Base-by-base conservation (phyloP, 2,888 invertebrate genomes). In the Phytoseiulus persimilis region DNA sequence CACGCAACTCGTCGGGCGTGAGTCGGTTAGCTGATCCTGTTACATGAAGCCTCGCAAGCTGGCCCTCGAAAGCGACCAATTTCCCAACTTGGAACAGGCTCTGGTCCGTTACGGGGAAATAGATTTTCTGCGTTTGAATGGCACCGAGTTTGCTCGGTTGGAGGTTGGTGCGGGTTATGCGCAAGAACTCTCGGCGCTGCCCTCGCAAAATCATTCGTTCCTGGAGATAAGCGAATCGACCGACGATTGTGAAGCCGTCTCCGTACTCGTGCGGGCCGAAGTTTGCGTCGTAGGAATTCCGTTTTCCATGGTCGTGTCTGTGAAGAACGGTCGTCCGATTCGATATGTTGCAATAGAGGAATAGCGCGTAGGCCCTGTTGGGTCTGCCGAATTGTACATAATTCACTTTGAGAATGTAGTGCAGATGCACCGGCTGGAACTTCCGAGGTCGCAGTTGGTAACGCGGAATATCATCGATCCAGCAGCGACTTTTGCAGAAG, bases 71-170 rank as follows among this genome's bases (percentile, higher is more conserved):
- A n/a, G 87, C 39, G 18, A 87, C 32, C n/a, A 87, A 87, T 33
- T 87, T 87, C 39, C 87, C 87, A 87, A 87, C 45, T 87, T 87
- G 87, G 33, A 39, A 87, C 31, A 87, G 87, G 32, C 87, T 87
- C 18, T 87, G 87, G 31, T 87, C 87, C 33, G 87, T 31, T 6
- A 87, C 87, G 9, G 87, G 87, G 33, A 87, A 87, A 45, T 87
- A 33, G 32, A 87, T 87, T 6, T 87, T 87, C 87, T 87, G 87
- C 32, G 87, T 87, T 33, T 87, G 87, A n/a, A 87, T 87, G n/a
- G 39, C 39, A 5, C 87, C 87, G 11, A 87, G 45, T 33, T 87
- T 87, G 87, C 33, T 87, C 45, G 87, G 32, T n/a, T 87, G 87
- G 18, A 87, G 87, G 32, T 33, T 87, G 2, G 87, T 32, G 28